These are phyloP conservation scores for Antechinus flavipes DNA, from an alignment of 2,113 vertebrate species.

Conservation along the genomic window DNA sequence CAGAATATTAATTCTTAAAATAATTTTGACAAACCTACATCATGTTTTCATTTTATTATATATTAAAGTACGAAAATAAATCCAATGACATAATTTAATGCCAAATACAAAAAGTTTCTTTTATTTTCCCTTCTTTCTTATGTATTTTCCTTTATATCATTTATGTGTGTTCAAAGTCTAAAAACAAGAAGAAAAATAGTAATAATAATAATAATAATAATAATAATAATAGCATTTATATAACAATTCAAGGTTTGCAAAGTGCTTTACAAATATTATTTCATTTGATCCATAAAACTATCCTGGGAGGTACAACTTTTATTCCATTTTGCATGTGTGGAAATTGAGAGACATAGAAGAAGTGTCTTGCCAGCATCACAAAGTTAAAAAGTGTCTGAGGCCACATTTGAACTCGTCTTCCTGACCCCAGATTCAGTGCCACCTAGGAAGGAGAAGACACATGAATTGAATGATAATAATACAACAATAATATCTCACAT, in stretches of 20 bases:
- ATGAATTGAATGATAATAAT: background rate
- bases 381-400: background rate
- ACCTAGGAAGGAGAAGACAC: background rate
- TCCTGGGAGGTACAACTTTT: background rate
- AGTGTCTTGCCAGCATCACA: background rate
- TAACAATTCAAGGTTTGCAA: background rate
- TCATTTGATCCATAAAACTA: background rate
- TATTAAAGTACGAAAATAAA: slow-evolving; percentile 29
- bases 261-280: background rate
- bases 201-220: background rate
- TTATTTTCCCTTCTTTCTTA: slow-evolving; percentile 28
- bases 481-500: background rate
- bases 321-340: too few species aligned
- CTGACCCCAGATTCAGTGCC: background rate
- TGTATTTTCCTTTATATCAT: slow-evolving; percentile 56
- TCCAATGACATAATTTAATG: slow-evolving; percentile 56
- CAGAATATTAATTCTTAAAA: slow-evolving; percentile 41
- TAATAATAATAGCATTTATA: background rate
- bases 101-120: slow-evolving; percentile 9
- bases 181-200: slow-evolving; percentile 40
- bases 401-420: background rate
- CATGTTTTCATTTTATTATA: slow-evolving; percentile 26
- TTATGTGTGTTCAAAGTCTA: slow-evolving; percentile 26
- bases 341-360: background rate
- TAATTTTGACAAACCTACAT: slow-evolving; percentile 26